phyloP scores from a whole-genome alignment of 2,888 invertebrate species.

The Cephus rjabovi region DNA sequence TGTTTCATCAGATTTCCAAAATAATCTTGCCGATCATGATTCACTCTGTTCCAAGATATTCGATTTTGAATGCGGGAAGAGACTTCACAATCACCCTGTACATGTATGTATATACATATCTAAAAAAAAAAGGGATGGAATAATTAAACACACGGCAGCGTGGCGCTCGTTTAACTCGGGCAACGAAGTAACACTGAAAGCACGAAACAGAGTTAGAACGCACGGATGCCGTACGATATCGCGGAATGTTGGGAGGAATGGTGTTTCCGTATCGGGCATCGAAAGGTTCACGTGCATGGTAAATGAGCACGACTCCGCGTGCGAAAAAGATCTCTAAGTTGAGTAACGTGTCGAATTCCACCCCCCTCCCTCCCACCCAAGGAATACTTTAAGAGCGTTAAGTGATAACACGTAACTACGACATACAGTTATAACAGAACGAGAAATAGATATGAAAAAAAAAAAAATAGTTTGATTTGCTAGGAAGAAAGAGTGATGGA shows the following conservation, averaged over 20 bases:
- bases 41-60: background rate
- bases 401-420: conserved; percentile 20
- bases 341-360: background rate
- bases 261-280: conserved; percentile 15
- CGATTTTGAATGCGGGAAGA: background rate
- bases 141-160: background rate
- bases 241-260: conserved; percentile 17
- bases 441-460: conserved; percentile 8
- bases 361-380: background rate
- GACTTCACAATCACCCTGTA: background rate
- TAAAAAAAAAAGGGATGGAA: background rate
- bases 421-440: conserved; percentile 14
- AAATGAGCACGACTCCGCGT: conserved; percentile 3
- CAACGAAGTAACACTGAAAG: conserved; percentile 20
- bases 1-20: no score
- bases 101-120: background rate
- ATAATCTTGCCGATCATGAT: background rate
- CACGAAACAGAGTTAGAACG: conserved; percentile 21
- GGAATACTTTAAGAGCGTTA: conserved; percentile 11
- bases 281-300: conserved; percentile 10
- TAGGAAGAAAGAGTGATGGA: background rate
- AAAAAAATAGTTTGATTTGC: conserved; percentile 5
- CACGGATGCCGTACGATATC: conserved; percentile 11
- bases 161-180: background rate
- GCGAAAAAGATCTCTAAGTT: conserved; percentile 3